Evolutionary conservation across 1,140 invertebrate species (phyloP).

Genomic region (Ephestia elutella): DNA sequence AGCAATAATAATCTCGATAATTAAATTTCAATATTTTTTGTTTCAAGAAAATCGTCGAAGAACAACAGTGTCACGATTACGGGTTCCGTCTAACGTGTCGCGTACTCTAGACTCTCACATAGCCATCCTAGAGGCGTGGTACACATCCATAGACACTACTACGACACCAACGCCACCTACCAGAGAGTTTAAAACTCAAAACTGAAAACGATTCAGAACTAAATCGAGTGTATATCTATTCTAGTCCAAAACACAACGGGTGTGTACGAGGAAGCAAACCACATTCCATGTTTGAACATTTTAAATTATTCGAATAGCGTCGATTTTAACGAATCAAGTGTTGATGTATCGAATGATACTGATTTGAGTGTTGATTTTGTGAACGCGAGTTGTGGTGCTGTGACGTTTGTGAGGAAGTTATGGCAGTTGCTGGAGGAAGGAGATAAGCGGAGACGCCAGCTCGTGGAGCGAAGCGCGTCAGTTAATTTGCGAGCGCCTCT

Average conservation of each 20-base stretch:
- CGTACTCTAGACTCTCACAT: conserved; percentile 69
- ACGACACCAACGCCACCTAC: conserved; percentile 35
- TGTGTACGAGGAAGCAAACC: conserved; percentile 54
- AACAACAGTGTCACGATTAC: conserved; percentile 68
- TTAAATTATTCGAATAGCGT: conserved; percentile 27
- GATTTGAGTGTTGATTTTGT: conserved; percentile 17
- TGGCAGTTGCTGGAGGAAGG: conserved; percentile 54
- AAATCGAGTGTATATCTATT: conserved; percentile 51
- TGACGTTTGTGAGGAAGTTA: conserved; percentile 50
- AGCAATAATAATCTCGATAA: no score
- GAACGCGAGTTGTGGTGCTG: conserved; percentile 45
- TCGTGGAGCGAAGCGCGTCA: conserved; percentile 35
- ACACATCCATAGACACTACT: conserved; percentile 56
- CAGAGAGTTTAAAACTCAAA: conserved; percentile 33
- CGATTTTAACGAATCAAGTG: conserved; percentile 24
- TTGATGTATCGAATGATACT: conserved; percentile 10
- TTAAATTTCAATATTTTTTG: no score
- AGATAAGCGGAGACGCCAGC: conserved; percentile 34
- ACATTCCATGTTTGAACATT: conserved; percentile 49
- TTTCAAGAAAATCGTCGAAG: conserved; percentile 75
- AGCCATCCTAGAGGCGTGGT: conserved; percentile 72
- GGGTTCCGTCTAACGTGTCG: conserved; percentile 72
- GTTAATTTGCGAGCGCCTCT: conserved; percentile 62
- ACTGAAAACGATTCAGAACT: conserved; percentile 60
- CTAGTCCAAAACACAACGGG: conserved; percentile 65